Base-by-base conservation (phyloP, 1,140 invertebrate species). In the Kradibia gibbosae region DNA sequence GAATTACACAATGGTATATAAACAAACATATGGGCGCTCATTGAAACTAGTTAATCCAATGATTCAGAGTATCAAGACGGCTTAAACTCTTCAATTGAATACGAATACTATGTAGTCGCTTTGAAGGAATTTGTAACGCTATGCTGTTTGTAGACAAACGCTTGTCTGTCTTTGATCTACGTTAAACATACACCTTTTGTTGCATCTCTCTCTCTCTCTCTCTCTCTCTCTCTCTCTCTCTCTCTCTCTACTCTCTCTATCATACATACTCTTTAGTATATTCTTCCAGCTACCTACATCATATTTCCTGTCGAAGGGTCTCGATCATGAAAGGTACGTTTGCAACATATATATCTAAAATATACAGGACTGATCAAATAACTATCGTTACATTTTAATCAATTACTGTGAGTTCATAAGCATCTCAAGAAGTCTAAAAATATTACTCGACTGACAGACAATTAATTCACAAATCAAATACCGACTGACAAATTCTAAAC, bases 41-140 rank as follows among this genome's bases (percentile, higher is more conserved):
- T 88, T 87, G 86, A 88, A 83, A 80, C 55, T 80, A 75, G 82
- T 86, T 89, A 88, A 89, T 88, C 88, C 86, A 85, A 84, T 88
- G 87, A 88, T 88, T 89, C 73, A 79, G 42, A 71, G 81, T 81
- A 82, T 83, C 83, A 78, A 84, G 78, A 76, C 81, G 76, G 85
- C 83, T 84, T 22, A 20, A 1, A 65, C 75, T 81, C 55, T 75
- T 80, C 84, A 81, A 88, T 88, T 89, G 84, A 87, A 85, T 85
- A 85, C 85, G 79, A 86, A 86, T 85, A 72, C 78, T 83, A 25
- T n/a, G 20, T 57, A 50, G 77, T 39, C 84, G 85, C 84, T 86
- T 85, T 86, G 83, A 82, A 85, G 78, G 83, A 85, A 86, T 86
- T 85, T 86, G 86, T 87, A 87, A 88, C 83, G 87, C 86, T 88